These are phyloP conservation scores for Drosophila merina DNA, from an alignment of 2,888 invertebrate genomes.

Conservation along the genomic window DNA sequence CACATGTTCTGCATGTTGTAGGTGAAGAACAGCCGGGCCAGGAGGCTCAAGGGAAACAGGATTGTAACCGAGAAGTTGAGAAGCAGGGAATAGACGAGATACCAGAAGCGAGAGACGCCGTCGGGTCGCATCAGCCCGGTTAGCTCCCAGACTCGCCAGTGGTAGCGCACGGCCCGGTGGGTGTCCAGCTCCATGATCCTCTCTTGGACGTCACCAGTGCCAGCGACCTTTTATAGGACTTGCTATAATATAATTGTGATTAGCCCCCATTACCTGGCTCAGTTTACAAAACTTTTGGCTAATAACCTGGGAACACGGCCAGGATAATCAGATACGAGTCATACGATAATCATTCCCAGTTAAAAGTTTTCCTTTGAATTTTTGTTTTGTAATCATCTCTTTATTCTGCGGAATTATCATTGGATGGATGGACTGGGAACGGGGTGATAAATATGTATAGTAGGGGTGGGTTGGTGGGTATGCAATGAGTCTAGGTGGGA, in stretches of 20 bases:
- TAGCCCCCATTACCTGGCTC: background rate
- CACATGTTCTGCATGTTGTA: slow-evolving; percentile 69
- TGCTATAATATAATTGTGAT: background rate
- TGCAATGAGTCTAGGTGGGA: background rate
- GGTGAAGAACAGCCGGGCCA: slow-evolving; percentile 69
- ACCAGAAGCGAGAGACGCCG: slow-evolving; percentile 17
- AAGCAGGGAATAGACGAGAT: slow-evolving; percentile 53
- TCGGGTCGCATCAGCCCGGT: slow-evolving; percentile 70
- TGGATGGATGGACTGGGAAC: background rate
- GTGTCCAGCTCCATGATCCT: slow-evolving; percentile 47
- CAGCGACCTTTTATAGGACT: background rate
- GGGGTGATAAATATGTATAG: background rate
- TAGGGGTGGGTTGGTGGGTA: too few relatives aligned
- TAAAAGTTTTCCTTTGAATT: slow-evolving; percentile 2
- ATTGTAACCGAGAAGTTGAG: slow-evolving; percentile 75
- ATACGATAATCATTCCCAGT: slow-evolving; percentile 7
- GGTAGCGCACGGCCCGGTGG: slow-evolving; percentile 73
- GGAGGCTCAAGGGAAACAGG: slow-evolving; percentile 78
- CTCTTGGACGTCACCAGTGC: too few relatives aligned
- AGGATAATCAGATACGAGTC: background rate
- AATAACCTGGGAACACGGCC: slow-evolving; percentile 40
- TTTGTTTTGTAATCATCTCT: slow-evolving; percentile 27
- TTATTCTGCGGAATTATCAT: slow-evolving; percentile 25
- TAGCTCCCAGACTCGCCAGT: slow-evolving; percentile 79
- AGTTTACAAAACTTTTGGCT: slow-evolving; percentile 16